Evolutionary conservation across 1,140 invertebrate genomes (phyloP), one percentile per base, ranked within the genome.

Genomic region (Zelostemma sp.): DNA sequence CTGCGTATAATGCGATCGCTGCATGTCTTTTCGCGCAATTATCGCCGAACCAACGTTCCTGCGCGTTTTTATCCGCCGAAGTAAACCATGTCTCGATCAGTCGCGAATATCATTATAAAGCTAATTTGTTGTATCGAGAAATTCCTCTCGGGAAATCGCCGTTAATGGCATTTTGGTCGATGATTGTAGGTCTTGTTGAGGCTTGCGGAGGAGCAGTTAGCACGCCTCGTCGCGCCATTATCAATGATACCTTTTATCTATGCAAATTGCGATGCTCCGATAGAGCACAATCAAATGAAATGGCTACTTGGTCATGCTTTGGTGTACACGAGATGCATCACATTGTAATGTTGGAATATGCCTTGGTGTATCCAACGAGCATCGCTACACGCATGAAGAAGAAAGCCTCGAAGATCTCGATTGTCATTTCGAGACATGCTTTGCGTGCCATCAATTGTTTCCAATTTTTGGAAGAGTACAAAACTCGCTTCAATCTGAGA

Each of bases 231-330:
- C 38, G 11, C 25, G 35, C 61, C 56, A 70, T 70, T 70, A 65
- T 70, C 54, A 70, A 70, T 70, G 61, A 70, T 61, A 25, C 58
- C 33, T 38, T 57, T 65, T 70, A 70, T 70, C 68, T 70, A 70
- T 70, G 68, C 53, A 70, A 70, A 70, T 70, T 57, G 54, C n/a
- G 33, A 61, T 28, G 55, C 53, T 48, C 11, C 33, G 14, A n/a
- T 47, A 55, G 45, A 53, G 43, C 50, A 62, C 18, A 41, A 43
- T 58, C 47, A 51, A 55, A 65, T 61, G 59, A 56, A 72, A 56
- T 51, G 49, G 47, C 70, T 73, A 67, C 58, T 75, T 70, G 59
- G 72, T 73, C 49, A 75, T 61, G 70, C 67, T 56, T 61, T 68
- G 61, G 70, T 61, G 47, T 65, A 35, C 58, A n/a, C 31, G 41